A percentile compares a stretch with the other conserved stretches of the same genome.
phyloP scores from a whole-genome alignment of 2,888 invertebrate species.

The Autographa gamma region DNA sequence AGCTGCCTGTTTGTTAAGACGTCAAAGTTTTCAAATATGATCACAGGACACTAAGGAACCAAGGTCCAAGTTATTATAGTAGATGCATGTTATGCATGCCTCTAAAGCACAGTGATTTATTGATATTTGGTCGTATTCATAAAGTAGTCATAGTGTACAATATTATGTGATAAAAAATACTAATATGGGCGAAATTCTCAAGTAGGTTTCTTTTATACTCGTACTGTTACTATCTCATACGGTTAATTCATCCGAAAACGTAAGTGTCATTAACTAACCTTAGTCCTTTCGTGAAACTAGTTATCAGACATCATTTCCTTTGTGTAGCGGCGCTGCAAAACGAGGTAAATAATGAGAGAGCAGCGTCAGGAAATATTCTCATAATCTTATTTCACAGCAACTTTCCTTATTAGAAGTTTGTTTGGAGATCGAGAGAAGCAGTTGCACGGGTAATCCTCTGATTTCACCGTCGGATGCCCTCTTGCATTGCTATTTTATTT shows the following conservation, averaged over 20 bases:
- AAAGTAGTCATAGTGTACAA: no score
- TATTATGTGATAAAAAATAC: no score
- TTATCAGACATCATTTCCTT: slow-evolving; percentile 30
- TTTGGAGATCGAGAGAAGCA: slow-evolving; percentile 62
- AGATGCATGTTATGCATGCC: no score
- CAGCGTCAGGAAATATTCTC: slow-evolving; percentile 61
- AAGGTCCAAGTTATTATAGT: no score
- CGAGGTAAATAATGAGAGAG: slow-evolving; percentile 48
- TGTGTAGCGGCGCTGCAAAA: slow-evolving; percentile 36
- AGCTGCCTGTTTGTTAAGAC: no score
- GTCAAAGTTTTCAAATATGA: no score
- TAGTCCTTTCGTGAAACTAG: slow-evolving; percentile 21
- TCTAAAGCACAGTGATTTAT: no score
- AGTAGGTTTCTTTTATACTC: slow-evolving; percentile 10
- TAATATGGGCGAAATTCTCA: slow-evolving; percentile 7
- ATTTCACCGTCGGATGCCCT: slow-evolving; percentile 70
- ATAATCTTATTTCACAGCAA: slow-evolving; percentile 74
- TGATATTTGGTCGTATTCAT: no score
- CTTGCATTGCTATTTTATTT: slow-evolving; percentile 63
- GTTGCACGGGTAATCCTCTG: slow-evolving; percentile 66
- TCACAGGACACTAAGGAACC: no score
- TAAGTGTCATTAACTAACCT: slow-evolving; percentile 27
- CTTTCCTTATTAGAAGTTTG: slow-evolving; percentile 85
- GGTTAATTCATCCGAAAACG: slow-evolving; percentile 31
- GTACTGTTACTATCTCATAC: slow-evolving; percentile 42